phyloP scores from a whole-genome alignment of 2,797 vertebrate genomes.

The Lithobates sylvaticus region DNA sequence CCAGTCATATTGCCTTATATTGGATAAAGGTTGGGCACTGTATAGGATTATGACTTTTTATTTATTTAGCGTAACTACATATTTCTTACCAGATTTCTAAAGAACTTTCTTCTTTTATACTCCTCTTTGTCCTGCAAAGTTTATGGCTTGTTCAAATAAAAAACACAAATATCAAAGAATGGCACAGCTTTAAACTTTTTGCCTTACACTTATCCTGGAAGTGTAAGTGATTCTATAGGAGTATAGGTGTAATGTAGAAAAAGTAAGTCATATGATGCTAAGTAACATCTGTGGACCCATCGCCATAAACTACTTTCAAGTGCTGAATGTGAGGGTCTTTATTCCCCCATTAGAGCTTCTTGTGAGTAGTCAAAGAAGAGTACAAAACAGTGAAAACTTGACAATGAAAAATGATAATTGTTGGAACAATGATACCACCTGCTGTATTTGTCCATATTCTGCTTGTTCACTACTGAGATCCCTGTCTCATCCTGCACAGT shows the following conservation, averaged over 20 bases:
- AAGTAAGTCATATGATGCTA: constrained; percentile 34
- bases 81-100: too few relatives aligned
- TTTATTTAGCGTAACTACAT: too few relatives aligned
- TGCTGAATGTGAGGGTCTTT: constrained; percentile 29
- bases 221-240: background rate
- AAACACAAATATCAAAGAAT: background rate
- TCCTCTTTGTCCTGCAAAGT: too few relatives aligned
- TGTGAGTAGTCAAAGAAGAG: constrained; percentile 19
- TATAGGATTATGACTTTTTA: too few relatives aligned
- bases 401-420: constrained; percentile 62
- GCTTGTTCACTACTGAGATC: background rate
- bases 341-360: constrained; percentile 38
- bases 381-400: constrained; percentile 44
- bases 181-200: background rate
- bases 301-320: constrained; percentile 14
- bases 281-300: constrained; percentile 38
- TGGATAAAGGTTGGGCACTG: background rate
- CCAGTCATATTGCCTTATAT: background rate
- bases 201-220: background rate
- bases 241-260: background rate
- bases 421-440: constrained; percentile 53
- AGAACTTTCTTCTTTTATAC: too few relatives aligned
- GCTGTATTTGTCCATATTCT: constrained; percentile 35
- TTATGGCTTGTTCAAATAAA: background rate
- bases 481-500: constrained; percentile 7